These are phyloP conservation scores for Flabesymbios commensalis DNA, from an alignment of 2,888 invertebrate species.

Conservation along the genomic window DNA sequence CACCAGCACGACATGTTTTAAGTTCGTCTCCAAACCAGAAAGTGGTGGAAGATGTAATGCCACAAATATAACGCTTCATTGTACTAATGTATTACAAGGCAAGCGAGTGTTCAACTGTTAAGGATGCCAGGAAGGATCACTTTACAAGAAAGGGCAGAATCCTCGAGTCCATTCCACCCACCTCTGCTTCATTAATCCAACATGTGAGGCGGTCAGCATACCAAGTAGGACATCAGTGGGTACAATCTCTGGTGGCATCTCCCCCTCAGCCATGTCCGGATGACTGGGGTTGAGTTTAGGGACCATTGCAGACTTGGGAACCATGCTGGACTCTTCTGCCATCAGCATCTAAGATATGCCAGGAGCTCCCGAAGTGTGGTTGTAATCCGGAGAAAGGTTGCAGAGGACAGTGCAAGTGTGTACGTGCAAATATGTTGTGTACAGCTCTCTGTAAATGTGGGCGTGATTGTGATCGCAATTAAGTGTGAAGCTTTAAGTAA, in stretches of 20 bases:
- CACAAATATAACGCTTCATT: slow-evolving; percentile 30
- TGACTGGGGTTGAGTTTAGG: slow-evolving; percentile 16
- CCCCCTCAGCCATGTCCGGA: slow-evolving; percentile 6
- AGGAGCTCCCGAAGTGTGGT: not conserved
- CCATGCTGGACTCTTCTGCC: not conserved
- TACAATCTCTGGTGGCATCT: not conserved
- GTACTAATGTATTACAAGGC: slow-evolving; percentile 34
- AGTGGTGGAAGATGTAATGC: not conserved
- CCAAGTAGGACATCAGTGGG: slow-evolving; percentile 27
- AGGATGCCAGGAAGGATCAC: slow-evolving; percentile 28
- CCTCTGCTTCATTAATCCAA: slow-evolving; percentile 27
- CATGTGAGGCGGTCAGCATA: slow-evolving; percentile 27
- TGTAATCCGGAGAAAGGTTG: not conserved
- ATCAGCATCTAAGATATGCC: not conserved
- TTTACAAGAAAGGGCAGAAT: slow-evolving; percentile 20
- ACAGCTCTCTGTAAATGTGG: not conserved
- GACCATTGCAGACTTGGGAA: no score
- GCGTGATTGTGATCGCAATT: not conserved
- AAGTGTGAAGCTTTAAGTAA: no score
- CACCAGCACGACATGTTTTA: not conserved
- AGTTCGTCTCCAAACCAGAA: not conserved
- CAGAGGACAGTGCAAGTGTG: not conserved
- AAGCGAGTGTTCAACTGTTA: slow-evolving; percentile 13
- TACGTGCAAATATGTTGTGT: not conserved
- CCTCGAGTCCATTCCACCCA: slow-evolving; percentile 31